Base-by-base conservation (phyloP, 2,113 vertebrate genomes). In the Phodopus roborovskii region DNA sequence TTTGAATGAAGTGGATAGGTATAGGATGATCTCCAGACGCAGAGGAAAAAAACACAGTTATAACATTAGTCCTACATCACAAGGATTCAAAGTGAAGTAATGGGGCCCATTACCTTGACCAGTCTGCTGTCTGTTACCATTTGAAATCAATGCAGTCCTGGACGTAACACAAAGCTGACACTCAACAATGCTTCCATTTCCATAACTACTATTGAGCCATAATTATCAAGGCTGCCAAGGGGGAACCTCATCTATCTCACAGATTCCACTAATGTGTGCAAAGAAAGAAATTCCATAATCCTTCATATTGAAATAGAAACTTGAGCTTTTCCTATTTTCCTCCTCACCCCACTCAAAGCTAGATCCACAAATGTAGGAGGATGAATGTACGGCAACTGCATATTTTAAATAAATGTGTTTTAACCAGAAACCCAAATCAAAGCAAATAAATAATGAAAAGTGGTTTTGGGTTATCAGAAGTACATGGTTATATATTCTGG, bases 361-460 rank as follows among this genome's bases (percentile, higher is more conserved):
- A 92, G 30, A 88, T 39, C 22, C 30, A 66, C 20, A 88, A 45
- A 30, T 74, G 4, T 45, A 74, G 60, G 68, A 30, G 60, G 53
- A 64, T 19, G 3, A 81, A 94, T 26, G 33, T 19, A 53, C 6
- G 88, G 13, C 6, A 26, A 70, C 30, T n/a, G 1, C 3, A 81
- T 45, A 81, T 78, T 91, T 94, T 64, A 58, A 89, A 81, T 66
- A 86, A 84, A 87, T 36, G 13, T 84, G 58, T 58, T 42, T 75
- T 90, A 88, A 42, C 45, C 90, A 88, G 70, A 95, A 92, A 83
- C 17, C 71, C 85, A 89, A 94, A 56, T 70, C 56, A 94, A 82
- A 88, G 90, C 62, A 93, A 95, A 93, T 93, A 71, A 95, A 88
- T 74, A 95, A 81, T 56, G 26, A 96, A 90, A 90, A 45, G 94